Evolutionary conservation across 1,140 invertebrate species (phyloP), one percentile per base, ranked within the genome.

Genomic region (Aethina tumida): DNA sequence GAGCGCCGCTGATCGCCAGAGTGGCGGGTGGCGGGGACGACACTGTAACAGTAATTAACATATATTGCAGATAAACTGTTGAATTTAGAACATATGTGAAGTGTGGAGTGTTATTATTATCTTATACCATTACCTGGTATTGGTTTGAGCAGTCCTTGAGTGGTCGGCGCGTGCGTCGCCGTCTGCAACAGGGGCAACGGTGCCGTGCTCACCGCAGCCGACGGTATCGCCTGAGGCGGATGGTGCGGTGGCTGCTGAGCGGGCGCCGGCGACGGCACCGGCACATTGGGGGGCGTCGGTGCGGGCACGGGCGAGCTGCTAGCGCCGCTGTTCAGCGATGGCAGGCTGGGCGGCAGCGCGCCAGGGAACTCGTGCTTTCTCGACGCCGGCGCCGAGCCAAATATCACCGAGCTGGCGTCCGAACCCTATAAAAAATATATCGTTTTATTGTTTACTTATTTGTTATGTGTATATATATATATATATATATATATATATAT

Each of bases 381-480:
- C 10, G 66, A 66, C 31, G 71, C 67, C 60, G 74, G 71, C 52
- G 74, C 70, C 56, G 76, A 70, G 57, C 75, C 71, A 69, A 81
- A 81, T 66, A 80, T 75, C 65, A 81, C 77, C 63, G 78, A 77
- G 60, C 79, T 77, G 55, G 75, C 75, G 70, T 81, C 79, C 55
- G 78, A 79, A 49, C 59, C 56, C 59, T 61, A 48, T 16, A 59
- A 60, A 35, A 49, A 53, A 42, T 35, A 20, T 10, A 35, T 25
- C n/a, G 24, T 2, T 26, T n/a, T n/a, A n/a, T n/a, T n/a, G n/a
- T n/a, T n/a, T n/a, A n/a, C n/a, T n/a, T n/a, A n/a, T n/a, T n/a
- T n/a, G n/a, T n/a, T n/a, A n/a, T n/a, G n/a, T n/a, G n/a, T n/a
- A n/a, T n/a, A n/a, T n/a, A n/a, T n/a, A n/a, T n/a, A n/a, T n/a